These are phyloP conservation scores for Cantharis lateralis DNA, from an alignment of 2,888 invertebrate species.

Conservation along the genomic window DNA sequence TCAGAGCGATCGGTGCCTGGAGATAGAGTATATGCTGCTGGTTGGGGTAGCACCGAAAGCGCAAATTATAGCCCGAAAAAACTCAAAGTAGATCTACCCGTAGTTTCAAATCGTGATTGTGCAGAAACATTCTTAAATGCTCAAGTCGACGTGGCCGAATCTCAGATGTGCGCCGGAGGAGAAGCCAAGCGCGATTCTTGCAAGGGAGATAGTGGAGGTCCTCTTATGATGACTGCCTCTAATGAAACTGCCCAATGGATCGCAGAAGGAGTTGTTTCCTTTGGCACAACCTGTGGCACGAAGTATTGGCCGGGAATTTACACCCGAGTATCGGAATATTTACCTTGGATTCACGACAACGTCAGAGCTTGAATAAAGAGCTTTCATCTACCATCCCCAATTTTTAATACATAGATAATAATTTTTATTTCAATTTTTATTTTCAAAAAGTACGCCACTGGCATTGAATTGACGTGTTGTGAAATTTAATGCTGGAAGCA, in stretches of 20 bases:
- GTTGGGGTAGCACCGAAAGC: constrained; percentile 11
- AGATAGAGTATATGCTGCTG: background rate
- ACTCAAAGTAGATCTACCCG: constrained; percentile 3
- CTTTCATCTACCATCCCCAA: background rate
- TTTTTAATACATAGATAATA: background rate
- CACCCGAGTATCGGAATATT: background rate
- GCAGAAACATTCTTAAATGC: constrained; percentile 45
- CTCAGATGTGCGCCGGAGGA: constrained; percentile 14
- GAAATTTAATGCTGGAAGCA: no score
- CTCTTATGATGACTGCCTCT: background rate
- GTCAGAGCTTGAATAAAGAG: background rate
- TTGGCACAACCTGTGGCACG: background rate
- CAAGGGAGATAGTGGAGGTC: constrained; percentile 13
- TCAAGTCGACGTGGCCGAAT: background rate
- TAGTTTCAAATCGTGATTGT: background rate
- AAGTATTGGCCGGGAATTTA: background rate
- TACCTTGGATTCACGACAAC: background rate
- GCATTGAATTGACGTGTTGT: no score
- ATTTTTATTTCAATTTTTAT: no score
- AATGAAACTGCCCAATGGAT: background rate
- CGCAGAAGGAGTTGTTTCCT: background rate
- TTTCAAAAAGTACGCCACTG: no score
- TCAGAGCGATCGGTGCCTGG: constrained; percentile 31
- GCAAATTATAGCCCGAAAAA: constrained; percentile 18
- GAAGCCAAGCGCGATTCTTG: constrained; percentile 48